phyloP scores from a whole-genome alignment of 2,888 invertebrate species.

The Melanostoma mellinum region DNA sequence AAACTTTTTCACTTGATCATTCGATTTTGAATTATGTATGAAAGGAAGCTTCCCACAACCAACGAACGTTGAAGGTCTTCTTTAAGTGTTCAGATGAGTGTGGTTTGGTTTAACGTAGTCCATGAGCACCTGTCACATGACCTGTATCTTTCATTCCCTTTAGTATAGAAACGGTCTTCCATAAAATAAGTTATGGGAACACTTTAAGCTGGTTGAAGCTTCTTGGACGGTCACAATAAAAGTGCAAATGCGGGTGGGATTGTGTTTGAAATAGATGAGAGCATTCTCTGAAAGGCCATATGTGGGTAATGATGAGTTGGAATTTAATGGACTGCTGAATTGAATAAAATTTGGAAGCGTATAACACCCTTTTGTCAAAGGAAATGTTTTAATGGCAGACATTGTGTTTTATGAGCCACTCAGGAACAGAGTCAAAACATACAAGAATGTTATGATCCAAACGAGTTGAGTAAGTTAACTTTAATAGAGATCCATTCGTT shows the following conservation, averaged over 20 bases:
- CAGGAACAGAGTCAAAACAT: constrained; percentile 10
- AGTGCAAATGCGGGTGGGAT: constrained; percentile 48
- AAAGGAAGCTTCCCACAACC: constrained; percentile 39
- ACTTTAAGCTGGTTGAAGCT: constrained; percentile 41
- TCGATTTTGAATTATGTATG: constrained; percentile 72
- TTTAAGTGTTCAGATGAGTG: constrained; percentile 10
- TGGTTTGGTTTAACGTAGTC: constrained; percentile 42
- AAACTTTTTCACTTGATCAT: constrained; percentile 68
- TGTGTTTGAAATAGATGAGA: constrained; percentile 12
- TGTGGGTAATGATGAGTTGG: constrained; percentile 46
- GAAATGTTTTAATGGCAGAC: constrained; percentile 40
- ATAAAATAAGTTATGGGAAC: constrained; percentile 50
- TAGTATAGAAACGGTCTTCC: constrained; percentile 10
- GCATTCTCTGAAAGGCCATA: background rate
- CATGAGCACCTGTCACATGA: constrained; percentile 57
- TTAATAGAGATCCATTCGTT: constrained; percentile 18
- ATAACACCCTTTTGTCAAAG: constrained; percentile 39
- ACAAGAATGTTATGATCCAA: constrained; percentile 8
- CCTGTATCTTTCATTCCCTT: constrained; percentile 25
- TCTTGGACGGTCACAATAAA: constrained; percentile 50
- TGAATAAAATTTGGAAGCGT: constrained; percentile 53
- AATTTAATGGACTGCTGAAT: constrained; percentile 61
- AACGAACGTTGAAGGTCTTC: constrained; percentile 12
- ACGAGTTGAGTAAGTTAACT: constrained; percentile 24
- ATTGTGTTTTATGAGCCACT: constrained; percentile 46